These are phyloP conservation scores for Clavelina lepadiformis DNA, from an alignment of 23 tunicate genomes.

Conservation along the genomic window DNA sequence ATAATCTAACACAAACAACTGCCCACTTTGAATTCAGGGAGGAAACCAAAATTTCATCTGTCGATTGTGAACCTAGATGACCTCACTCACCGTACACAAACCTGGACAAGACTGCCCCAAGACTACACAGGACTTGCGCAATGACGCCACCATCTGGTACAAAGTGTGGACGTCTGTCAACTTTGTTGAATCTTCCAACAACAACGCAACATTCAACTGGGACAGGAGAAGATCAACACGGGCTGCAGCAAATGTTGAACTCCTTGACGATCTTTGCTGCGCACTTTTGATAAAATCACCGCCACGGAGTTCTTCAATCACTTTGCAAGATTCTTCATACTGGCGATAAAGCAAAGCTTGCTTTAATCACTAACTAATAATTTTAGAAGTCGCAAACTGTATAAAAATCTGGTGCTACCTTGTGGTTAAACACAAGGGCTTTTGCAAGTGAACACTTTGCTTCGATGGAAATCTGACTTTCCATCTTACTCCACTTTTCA, in stretches of 20 bases:
- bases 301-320: constrained; percentile 9
- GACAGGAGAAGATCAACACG: constrained; percentile 21
- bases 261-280: constrained; percentile 14
- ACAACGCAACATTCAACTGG: background rate
- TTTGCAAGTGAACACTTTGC: no score
- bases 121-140: background rate
- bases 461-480: no score
- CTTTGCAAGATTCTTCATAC: constrained; percentile 1
- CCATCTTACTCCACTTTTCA: no score
- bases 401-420: no score
- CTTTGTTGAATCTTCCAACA: background rate
- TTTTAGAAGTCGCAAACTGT: no score
- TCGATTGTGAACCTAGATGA: no score
- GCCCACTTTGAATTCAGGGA: no score
- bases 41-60: no score
- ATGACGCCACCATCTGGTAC: background rate
- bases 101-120: constrained; percentile 11
- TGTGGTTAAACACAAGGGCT: no score
- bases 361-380: no score
- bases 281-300: constrained; percentile 22
- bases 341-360: no score
- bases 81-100: constrained; percentile 3
- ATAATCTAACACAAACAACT: no score
- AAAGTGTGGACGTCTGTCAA: background rate
- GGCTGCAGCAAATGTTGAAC: constrained; percentile 22